Conservation (phyloP, 2,113 vertebrate genomes). For the Anarhynchus alexandrinus region DNA sequence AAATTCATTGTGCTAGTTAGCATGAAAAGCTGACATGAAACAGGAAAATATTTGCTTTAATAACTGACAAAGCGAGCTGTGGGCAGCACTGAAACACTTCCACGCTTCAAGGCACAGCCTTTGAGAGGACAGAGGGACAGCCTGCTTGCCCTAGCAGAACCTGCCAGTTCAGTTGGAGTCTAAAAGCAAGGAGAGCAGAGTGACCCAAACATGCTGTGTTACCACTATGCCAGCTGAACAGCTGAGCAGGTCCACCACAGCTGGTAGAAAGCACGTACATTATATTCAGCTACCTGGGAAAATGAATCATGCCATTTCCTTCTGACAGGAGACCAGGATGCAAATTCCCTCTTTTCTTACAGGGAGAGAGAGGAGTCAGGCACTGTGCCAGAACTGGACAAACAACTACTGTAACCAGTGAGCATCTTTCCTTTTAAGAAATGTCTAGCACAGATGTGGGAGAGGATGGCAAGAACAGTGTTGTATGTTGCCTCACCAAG, state of each 20-base stretch:
- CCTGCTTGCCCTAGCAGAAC: not conserved
- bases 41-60: not conserved
- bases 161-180: not conserved
- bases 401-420: not conserved
- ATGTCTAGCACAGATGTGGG: not conserved
- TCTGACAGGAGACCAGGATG: not conserved
- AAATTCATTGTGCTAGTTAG: not conserved
- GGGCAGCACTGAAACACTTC: not conserved
- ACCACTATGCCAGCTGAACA: not conserved
- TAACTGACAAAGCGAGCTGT: not conserved
- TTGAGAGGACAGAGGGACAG: not conserved
- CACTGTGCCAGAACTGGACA: not conserved
- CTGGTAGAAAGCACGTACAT: not conserved
- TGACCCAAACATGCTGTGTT: not conserved
- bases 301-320: not conserved
- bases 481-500: not conserved
- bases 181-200: not conserved
- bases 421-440: not conserved
- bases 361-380: not conserved
- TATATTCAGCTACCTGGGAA: not conserved
- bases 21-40: not conserved
- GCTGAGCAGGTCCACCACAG: not conserved
- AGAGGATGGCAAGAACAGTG: not conserved
- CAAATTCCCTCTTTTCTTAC: not conserved
- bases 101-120: not conserved